Evolutionary conservation across 2,888 invertebrate species (phyloP).

Genomic region (Nycteola revayana): DNA sequence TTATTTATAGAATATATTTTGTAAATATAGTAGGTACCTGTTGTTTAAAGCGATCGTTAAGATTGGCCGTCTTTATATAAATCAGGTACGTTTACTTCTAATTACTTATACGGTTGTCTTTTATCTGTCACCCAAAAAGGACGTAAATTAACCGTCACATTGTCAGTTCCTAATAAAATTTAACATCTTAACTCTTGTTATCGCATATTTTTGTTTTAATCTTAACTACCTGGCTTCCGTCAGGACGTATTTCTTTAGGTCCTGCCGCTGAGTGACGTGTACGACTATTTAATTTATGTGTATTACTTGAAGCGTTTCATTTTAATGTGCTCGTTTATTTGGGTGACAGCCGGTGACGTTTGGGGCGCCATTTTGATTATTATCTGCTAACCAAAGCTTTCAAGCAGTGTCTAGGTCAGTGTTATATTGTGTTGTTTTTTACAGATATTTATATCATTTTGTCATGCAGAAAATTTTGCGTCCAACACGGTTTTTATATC

Average conservation of each 20-base stretch:
- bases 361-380: conserved; percentile 74
- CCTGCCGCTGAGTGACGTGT: conserved; percentile 72
- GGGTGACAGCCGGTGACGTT: conserved; percentile 71
- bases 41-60: too few species aligned
- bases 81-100: too few species aligned
- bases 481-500: too few species aligned
- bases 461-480: too few species aligned
- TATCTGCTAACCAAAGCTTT: conserved; percentile 59
- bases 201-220: conserved; percentile 76
- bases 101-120: conserved; percentile 23
- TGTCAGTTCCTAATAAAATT: conserved; percentile 75
- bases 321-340: conserved; percentile 75
- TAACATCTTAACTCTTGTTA: conserved; percentile 76
- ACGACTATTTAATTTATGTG: conserved; percentile 78
- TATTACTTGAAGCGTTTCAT: conserved; percentile 65
- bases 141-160: conserved; percentile 74
- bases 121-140: conserved; percentile 50
- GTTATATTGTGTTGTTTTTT: conserved; percentile 22
- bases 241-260: conserved; percentile 59
- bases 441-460: too few species aligned
- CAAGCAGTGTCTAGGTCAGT: conserved; percentile 45
- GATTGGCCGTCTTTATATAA: too few species aligned
- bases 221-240: conserved; percentile 81
- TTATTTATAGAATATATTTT: too few species aligned
- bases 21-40: too few species aligned